Base-by-base conservation (phyloP, 2,113 vertebrate species). In the Chaenogobius annularis region DNA sequence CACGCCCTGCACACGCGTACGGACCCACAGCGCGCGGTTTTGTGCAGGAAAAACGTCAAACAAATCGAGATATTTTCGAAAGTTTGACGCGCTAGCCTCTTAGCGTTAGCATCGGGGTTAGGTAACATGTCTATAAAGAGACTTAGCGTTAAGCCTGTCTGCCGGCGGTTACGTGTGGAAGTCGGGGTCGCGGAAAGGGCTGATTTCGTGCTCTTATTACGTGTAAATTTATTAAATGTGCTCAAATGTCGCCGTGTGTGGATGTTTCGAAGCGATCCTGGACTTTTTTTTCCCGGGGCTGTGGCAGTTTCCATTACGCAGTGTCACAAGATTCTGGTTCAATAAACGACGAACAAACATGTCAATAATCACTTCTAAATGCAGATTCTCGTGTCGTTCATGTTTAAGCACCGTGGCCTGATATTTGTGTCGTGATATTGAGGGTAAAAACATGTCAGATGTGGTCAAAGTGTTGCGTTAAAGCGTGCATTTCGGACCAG, bases 31-130 rank as follows among this genome's bases (percentile, higher is more conserved):
- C 23, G 10, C 50, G 2, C 0, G 48, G 43, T 6, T 3, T 14
- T 1, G 31, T n/a, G 15, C 9, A 43, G 17, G 4, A 19, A n/a
- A 17, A 1, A 0, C 31, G 14, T 3, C 0, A 56, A 74, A 17
- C 43, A 37, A 63, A 10, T 46, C 50, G 67, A 56, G 72, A 68
- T 72, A 75, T 75, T 59, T 26, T 10, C 9, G 20, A 65, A 83
- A 83, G 76, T 70, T 26, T 75, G 52, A 66, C 17, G 31, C 43
- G 61, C 72, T 80, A 82, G 78, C 80, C 22, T 56, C 15, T 68
- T 84, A 84, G 85, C 84, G n/a, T 61, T 23, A 59, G 70, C 66
- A 6, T 10, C 5, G 8, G 11, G 37, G 81, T 64, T 78, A 26
- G 56, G 40, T 66, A 56, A 70, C 0, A 12, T 55, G 56, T 70